phyloP scores from a whole-genome alignment of 2,888 invertebrate species.

The Drosophila sordidapex region DNA sequence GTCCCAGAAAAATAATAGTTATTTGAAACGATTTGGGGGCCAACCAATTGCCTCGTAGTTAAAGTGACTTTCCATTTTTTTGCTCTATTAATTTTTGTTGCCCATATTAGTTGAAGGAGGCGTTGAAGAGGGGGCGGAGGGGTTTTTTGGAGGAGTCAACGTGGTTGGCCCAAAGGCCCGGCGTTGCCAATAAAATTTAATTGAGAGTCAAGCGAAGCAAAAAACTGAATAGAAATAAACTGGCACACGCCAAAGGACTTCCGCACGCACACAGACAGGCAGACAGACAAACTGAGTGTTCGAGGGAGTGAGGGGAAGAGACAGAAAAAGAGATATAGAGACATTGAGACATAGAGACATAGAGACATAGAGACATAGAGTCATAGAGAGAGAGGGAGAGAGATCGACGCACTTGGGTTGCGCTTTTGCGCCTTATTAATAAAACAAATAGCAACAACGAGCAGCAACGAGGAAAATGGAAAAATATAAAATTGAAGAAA shows the following conservation, averaged over 20 bases:
- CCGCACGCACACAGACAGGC: conserved; percentile 58
- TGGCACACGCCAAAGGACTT: conserved; percentile 67
- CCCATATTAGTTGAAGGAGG: conserved; percentile 25
- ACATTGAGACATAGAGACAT: not conserved
- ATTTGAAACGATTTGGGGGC: conserved; percentile 4
- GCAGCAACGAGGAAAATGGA: not conserved
- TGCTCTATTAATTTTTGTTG: conserved; percentile 74
- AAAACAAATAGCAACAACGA: conserved; percentile 70
- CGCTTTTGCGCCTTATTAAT: conserved; percentile 68
- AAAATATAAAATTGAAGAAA: conserved; percentile 8
- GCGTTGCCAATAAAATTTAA: conserved; percentile 69
- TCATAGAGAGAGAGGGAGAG: not conserved
- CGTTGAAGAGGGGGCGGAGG: not conserved
- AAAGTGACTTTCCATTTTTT: conserved; percentile 72
- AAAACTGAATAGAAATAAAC: conserved; percentile 65
- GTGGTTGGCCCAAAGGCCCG: conserved; percentile 48
- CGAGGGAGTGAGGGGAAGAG: not conserved
- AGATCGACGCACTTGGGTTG: conserved; percentile 30
- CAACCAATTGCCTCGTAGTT: conserved; percentile 23
- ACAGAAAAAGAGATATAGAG: not conserved
- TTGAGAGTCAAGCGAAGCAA: conserved; percentile 60
- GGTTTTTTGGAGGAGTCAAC: conserved; percentile 5
- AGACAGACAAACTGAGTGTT: not conserved
- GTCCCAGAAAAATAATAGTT: not conserved
- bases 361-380: not conserved